Percentiles rank a stretch among this genome's conserved stretches.
phyloP scores from a whole-genome alignment of 2,113 vertebrate species.

The Arenaria interpres region DNA sequence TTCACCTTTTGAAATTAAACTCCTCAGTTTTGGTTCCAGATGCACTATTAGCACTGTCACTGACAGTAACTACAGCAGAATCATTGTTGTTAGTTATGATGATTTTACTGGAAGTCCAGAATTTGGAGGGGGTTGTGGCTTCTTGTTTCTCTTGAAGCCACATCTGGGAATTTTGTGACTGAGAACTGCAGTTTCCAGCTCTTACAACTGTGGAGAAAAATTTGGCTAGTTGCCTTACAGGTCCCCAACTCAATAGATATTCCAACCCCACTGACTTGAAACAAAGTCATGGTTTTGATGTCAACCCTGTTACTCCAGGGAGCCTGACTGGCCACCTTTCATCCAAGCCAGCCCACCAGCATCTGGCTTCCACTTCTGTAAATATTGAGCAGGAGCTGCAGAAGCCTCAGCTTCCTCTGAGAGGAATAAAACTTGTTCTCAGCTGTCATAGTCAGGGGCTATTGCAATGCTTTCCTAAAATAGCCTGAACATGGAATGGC shows the following conservation, averaged over 20 bases:
- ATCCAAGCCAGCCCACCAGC: not conserved
- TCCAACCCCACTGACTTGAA: not conserved
- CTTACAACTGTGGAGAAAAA: not conserved
- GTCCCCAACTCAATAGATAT: rapidly evolving
- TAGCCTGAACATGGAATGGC: not conserved
- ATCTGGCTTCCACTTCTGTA: not conserved
- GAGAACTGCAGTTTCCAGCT: not conserved
- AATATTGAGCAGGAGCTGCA: not conserved
- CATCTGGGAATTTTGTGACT: not conserved
- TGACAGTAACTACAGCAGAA: not conserved
- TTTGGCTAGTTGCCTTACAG: not conserved
- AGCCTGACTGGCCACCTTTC: not conserved
- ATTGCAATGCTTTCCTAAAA: not conserved
- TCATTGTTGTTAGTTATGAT: not conserved
- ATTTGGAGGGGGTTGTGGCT: not conserved
- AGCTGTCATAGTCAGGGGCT: not conserved
- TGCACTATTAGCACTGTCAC: not conserved
- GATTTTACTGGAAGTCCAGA: not conserved
- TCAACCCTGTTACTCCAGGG: not conserved
- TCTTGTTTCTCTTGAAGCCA: not conserved
- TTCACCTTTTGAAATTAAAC: not conserved
- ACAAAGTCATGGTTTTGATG: not conserved
- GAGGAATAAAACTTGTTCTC: not conserved
- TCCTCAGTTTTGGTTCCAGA: not conserved
- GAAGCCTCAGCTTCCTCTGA: not conserved